A percentile compares a stretch with the other conserved stretches of the same genome.
Evolutionary conservation across 1,140 invertebrate genomes (phyloP).

Genomic region (fruit fly (Drosophila melanogaster)): Release_6_plus_ISO1_MT NT_033779.5:17051501-17052000

Average conservation of each 20-base stretch:
- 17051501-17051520: too few species aligned
- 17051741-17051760: conserved; percentile 11
- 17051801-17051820: conserved; percentile 33
- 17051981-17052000: conserved; percentile 1
- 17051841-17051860: conserved; percentile 70
- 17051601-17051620: too few species aligned
- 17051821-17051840: conserved; percentile 62
- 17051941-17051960: conserved; percentile 63
- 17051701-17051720: background rate
- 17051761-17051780: conserved; percentile 59
- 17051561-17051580: too few species aligned
- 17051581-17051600: too few species aligned
- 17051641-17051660: too few species aligned
- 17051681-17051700: background rate
- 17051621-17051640: too few species aligned
- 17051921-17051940: conserved; percentile 75
- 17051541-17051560: too few species aligned
- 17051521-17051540: too few species aligned
- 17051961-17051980: conserved; percentile 31
- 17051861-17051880: conserved; percentile 29
- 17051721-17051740: too few species aligned
- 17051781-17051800: conserved; percentile 76
- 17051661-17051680: too few species aligned
- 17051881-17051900: background rate
- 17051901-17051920: conserved; percentile 30